Evolutionary conservation across 2,113 vertebrate genomes (phyloP).

Genomic region (Miniopterus natalensis): DNA sequence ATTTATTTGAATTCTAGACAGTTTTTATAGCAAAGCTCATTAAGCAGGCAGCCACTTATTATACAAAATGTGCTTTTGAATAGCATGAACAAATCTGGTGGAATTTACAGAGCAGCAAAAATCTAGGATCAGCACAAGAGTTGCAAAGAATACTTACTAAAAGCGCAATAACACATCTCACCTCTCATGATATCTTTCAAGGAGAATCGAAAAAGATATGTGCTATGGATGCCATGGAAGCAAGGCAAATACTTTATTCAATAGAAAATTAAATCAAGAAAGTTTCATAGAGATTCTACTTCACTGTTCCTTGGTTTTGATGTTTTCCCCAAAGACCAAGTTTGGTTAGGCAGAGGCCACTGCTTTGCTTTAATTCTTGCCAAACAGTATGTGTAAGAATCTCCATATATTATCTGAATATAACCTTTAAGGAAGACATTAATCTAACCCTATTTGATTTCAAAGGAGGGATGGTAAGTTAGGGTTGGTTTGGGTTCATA

Average conservation of each 20-base stretch:
- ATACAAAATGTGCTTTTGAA: constrained; percentile 59
- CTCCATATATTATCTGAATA: constrained; percentile 33
- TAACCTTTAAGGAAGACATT: constrained; percentile 47
- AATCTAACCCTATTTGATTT: constrained; percentile 56
- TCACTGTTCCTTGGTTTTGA: constrained; percentile 55
- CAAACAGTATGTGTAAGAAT: constrained; percentile 11
- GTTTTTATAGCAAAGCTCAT: constrained; percentile 81
- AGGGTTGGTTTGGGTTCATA: constrained; percentile 2
- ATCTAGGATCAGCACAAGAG: constrained; percentile 85
- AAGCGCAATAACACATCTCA: constrained; percentile 67
- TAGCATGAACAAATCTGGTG: constrained; percentile 26
- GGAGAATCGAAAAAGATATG: constrained; percentile 67
- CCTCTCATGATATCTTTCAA: constrained; percentile 74
- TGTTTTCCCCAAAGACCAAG: constrained; percentile 49
- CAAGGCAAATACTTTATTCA: constrained; percentile 50
- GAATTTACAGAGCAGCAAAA: constrained; percentile 79
- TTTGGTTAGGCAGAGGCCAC: constrained; percentile 31
- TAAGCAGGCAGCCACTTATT: constrained; percentile 82
- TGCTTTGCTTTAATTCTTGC: constrained; percentile 66
- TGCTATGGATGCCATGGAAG: constrained; percentile 50
- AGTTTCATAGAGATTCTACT: constrained; percentile 49
- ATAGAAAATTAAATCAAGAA: constrained; percentile 68
- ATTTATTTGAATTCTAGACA: constrained; percentile 76
- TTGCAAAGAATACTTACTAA: constrained; percentile 76
- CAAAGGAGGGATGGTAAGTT: not conserved